Base-by-base conservation (phyloP, 2,113 vertebrate species). In the Chaenocephalus aceratus region DNA sequence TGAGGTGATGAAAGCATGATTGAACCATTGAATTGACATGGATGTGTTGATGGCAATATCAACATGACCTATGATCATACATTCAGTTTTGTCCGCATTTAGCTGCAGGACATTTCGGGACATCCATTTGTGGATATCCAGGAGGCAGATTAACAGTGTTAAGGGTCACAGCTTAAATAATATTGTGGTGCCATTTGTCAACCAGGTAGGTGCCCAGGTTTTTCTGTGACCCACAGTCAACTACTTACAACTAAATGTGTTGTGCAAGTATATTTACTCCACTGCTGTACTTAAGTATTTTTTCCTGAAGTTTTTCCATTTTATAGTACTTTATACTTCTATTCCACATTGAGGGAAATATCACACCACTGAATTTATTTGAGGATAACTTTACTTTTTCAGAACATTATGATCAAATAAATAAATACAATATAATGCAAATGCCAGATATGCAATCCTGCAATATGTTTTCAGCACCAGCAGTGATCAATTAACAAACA, bases 91-190 rank as follows among this genome's bases (percentile, higher is more conserved):
- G 36, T 41, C 36, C 6, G 36, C 1, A 41, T 41, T 7, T 41
- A 41, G 36, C 36, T 6, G 6, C 36, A 41, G 36, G 36, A 41
- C 36, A 41, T 41, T 41, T 41, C 7, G 5, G 36, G 36, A 30
- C 36, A 41, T 41, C 36, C 36, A 41, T 41, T 41, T 41, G 36
- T 41, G 36, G 36, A 41, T 7, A 41, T 41, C 36, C 36, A 6
- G 36, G 36, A 41, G 36, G 36, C 36, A 41, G 36, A 41, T 41
- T 41, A 41, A 41, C 36, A 41, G 36, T 41, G 36, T 8, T 41
- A 41, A 41, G 36, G 73, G 81, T 76, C 63, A 52, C 26, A 56
- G 51, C 36, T 41, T 48, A 21, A 61, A 53, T 10, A 59, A 41
- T 41, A 41, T 6, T 41, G 36, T 7, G 7, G 3, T n/a, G 30